Base-by-base conservation (phyloP, 2,888 invertebrate genomes). In the Drosophila mulleri region DNA sequence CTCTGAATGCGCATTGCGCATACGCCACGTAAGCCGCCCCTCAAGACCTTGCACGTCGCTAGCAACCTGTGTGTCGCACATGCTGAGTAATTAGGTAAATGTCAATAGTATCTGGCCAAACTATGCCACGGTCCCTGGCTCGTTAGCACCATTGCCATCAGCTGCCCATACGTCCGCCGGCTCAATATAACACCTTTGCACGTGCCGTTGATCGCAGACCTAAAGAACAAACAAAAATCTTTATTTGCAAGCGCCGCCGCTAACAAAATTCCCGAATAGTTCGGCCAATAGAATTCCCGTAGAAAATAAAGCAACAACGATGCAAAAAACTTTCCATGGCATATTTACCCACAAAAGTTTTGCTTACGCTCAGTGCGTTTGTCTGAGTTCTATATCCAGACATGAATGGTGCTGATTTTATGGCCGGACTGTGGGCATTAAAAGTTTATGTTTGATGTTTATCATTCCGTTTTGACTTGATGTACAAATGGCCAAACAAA, bases 271-370 rank as follows among this genome's bases (percentile, higher is more conserved):
- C n/a, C 37, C 52, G 7, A 66, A 42, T 53, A 53, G 63, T 42
- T 56, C 60, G 9, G 26, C 29, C 29, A n/a, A 32, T 48, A 18
- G 11, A 48, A 58, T 18, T 56, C 60, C 35, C 44, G 47, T 52
- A 39, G 26, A 20, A 56, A 47, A 57, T 37, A 57, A 61, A 57
- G 11, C 56, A 42, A 42, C 44, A 50, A 3, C 12, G 14, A 54
- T 23, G 48, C 29, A 58, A 53, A 78, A 79, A 82, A 82, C 61
- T 71, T 82, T 82, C 82, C 82, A 77, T 69, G 68, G 54, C 65
- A 64, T 66, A 56, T 76, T 47, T 68, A 29, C 35, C 44, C 54
- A 61, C 35, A 42, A 45, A 52, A 23, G 52, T 62, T 62, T 64
- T 42, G 64, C 60, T 60, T 65, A 47, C 48, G 32, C 26, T 32